Evolutionary conservation across 92 coral and sea anemone genomes (phyloP).

Genomic region (Bergia puertoricense): DNA sequence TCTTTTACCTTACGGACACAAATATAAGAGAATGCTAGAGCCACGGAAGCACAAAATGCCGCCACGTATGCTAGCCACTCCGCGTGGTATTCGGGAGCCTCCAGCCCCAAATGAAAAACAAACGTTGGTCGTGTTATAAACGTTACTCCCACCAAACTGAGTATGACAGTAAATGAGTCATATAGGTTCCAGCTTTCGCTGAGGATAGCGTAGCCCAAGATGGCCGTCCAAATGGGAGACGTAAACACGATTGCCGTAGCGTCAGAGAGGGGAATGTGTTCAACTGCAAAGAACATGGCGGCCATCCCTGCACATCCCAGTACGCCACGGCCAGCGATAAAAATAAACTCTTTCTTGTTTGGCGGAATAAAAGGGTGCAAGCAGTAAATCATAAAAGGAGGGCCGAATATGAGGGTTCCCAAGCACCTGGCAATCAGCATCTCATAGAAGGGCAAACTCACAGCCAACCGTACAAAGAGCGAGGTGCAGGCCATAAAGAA

Average conservation of each 20-base stretch:
- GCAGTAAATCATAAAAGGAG: constrained; percentile 52
- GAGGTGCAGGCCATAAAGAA: constrained; percentile 27
- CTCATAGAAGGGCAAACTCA: constrained; percentile 53
- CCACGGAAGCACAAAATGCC: constrained; percentile 47
- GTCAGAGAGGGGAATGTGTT: constrained; percentile 75
- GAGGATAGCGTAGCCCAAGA: constrained; percentile 68
- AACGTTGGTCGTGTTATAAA: constrained; percentile 63
- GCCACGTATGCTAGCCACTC: constrained; percentile 43
- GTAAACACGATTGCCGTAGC: constrained; percentile 74
- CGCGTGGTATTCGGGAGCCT: background rate
- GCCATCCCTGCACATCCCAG: constrained; percentile 51
- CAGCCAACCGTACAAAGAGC: constrained; percentile 47
- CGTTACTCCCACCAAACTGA: constrained; percentile 64
- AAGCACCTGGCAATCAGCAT: constrained; percentile 42
- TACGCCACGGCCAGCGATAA: constrained; percentile 44
- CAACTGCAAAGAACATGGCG: constrained; percentile 53
- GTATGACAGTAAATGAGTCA: constrained; percentile 47
- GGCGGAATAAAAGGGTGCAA: constrained; percentile 40
- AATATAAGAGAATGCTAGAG: constrained; percentile 14
- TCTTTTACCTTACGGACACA: constrained; percentile 43
- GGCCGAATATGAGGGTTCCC: constrained; percentile 36
- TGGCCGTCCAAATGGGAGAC: constrained; percentile 69
- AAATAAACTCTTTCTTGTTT: constrained; percentile 25
- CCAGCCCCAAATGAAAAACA: constrained; percentile 22
- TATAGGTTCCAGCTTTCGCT: constrained; percentile 59